Evolutionary conservation across 1,140 invertebrate genomes (phyloP).

Genomic region (Solen grandis): DNA sequence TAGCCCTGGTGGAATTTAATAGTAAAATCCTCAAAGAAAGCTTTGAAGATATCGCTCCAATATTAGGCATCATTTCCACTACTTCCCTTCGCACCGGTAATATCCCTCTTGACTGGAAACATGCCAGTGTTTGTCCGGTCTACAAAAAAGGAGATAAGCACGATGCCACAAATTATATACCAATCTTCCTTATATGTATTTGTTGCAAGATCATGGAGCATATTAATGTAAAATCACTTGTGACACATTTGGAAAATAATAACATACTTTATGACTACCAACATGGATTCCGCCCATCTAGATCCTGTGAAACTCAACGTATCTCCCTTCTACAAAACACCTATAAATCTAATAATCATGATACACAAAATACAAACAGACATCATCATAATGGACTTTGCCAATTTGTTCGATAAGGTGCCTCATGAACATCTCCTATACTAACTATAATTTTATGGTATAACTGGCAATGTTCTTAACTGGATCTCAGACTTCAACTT

Average conservation of each 20-base stretch:
- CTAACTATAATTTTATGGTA: slow-evolving; percentile 47
- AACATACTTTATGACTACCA: slow-evolving; percentile 7
- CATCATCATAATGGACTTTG: slow-evolving; percentile 55
- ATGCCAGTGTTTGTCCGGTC: neutral
- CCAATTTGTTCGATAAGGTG: slow-evolving; percentile 48
- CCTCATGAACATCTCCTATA: slow-evolving; percentile 15
- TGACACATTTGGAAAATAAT: slow-evolving; percentile 5
- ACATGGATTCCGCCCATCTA: slow-evolving; percentile 12
- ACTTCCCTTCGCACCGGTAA: neutral
- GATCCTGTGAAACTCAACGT: slow-evolving; percentile 43
- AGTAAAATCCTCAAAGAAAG: neutral
- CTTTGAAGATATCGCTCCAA: slow-evolving; percentile 1
- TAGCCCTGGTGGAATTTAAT: slow-evolving; percentile 39
- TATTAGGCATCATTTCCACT: slow-evolving; percentile 2
- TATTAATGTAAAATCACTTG: neutral
- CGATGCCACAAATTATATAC: slow-evolving; percentile 4
- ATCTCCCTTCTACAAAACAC: slow-evolving; percentile 41
- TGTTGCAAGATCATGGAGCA: slow-evolving; percentile 29
- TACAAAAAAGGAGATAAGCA: slow-evolving; percentile 17
- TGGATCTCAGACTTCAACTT: slow-evolving; percentile 50
- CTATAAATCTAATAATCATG: neutral
- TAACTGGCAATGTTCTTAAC: slow-evolving; percentile 1
- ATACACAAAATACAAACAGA: slow-evolving; percentile 51
- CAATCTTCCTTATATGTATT: slow-evolving; percentile 6
- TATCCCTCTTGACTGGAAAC: slow-evolving; percentile 8